A percentile compares a stretch with the other conserved stretches of the same genome.
These are phyloP conservation scores for Brachyrhaphis roseni DNA, from an alignment of 2,797 vertebrate species.

Conservation along the genomic window DNA sequence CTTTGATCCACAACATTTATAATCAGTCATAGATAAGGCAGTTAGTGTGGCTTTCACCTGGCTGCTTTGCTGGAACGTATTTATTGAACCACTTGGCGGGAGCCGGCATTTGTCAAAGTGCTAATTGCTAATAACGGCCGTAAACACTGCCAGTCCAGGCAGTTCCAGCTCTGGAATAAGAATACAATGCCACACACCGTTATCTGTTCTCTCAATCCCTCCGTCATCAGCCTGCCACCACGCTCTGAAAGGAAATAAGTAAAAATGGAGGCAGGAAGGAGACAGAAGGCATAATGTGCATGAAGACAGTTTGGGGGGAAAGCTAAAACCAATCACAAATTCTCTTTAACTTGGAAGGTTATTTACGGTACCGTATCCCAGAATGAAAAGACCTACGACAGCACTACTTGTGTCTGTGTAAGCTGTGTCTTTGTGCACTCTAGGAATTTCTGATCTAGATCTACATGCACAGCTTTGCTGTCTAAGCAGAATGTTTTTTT, in stretches of 20 bases:
- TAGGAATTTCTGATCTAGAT: not conserved
- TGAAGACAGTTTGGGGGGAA: constrained; percentile 51
- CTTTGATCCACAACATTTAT: not conserved
- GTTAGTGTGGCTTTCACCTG: not conserved
- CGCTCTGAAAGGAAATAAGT: constrained; percentile 3
- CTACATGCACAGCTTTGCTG: not conserved
- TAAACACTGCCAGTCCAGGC: not conserved
- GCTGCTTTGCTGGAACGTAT: not conserved
- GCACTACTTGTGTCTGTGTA: not conserved
- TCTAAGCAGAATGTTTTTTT: not conserved
- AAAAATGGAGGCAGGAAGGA: constrained; percentile 62
- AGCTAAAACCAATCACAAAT: constrained; percentile 48
- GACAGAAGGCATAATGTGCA: constrained; percentile 39
- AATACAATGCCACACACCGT: not conserved
- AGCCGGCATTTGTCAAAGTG: constrained; percentile 9
- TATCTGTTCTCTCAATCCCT: constrained; percentile 16
- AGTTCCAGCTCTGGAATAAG: not conserved
- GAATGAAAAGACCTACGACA: constrained; percentile 15
- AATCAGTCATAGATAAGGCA: not conserved
- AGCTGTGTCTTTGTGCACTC: constrained; percentile 3
- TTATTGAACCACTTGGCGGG: not conserved
- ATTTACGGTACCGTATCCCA: constrained; percentile 4
- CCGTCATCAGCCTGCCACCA: constrained; percentile 19
- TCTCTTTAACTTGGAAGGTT: constrained; percentile 26
- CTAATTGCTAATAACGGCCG: constrained; percentile 17